phyloP scores from a whole-genome alignment of 1,140 invertebrate species.

The Lasioglossum albipes region DNA sequence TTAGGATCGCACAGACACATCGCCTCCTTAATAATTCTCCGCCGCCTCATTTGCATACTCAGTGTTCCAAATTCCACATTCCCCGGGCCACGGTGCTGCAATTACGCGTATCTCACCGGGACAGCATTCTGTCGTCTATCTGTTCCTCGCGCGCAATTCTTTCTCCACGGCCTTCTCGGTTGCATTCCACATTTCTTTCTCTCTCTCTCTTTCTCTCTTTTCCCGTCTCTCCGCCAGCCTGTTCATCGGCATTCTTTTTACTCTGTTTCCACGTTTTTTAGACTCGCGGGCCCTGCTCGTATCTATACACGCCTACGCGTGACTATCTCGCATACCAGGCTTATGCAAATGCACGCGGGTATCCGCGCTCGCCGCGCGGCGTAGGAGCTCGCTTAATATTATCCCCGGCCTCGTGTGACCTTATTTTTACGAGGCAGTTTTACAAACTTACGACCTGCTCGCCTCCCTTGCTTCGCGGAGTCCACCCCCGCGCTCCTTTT shows the following conservation, averaged over 20 bases:
- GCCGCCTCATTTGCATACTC: not conserved
- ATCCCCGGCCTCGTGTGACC: conserved; percentile 12
- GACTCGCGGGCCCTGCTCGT: conserved; percentile 16
- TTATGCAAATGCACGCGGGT: conserved; percentile 59
- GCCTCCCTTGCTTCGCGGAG: not conserved
- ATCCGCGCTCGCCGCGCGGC: conserved; percentile 33
- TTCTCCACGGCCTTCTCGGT: not conserved
- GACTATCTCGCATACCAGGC: conserved; percentile 60
- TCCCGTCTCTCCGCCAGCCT: conserved; percentile 37
- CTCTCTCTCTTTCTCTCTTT: conserved; percentile 38
- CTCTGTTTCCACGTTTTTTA: conserved; percentile 48
- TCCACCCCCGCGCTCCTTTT: not conserved
- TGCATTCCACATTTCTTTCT: not conserved
- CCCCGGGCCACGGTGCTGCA: not conserved
- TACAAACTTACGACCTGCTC: conserved; percentile 20
- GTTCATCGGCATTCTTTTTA: conserved; percentile 46
- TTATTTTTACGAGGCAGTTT: conserved; percentile 43
- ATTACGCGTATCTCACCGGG: conserved; percentile 17
- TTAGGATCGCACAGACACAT: too few species aligned
- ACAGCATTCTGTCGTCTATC: not conserved
- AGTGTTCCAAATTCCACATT: not conserved
- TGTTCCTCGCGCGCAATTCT: conserved; percentile 23
- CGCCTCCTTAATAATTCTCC: too few species aligned
- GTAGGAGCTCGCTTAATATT: conserved; percentile 49
- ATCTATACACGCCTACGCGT: conserved; percentile 59